These are phyloP conservation scores for Nasonia longicornis DNA, from an alignment of 1,140 invertebrate genomes.

Conservation along the genomic window DNA sequence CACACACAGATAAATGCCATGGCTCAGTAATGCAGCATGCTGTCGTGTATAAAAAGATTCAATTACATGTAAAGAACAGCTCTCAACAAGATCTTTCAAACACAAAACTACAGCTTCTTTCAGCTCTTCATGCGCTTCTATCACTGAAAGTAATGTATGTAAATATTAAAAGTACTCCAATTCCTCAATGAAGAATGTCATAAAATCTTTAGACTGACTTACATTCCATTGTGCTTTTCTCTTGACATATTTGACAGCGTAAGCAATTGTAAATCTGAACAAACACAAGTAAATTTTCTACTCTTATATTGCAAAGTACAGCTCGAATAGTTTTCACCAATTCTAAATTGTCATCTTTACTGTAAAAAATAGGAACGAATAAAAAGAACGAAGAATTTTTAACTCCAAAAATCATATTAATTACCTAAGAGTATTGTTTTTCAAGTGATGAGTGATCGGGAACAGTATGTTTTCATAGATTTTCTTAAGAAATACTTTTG, in stretches of 20 bases:
- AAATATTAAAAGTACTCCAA: constrained; percentile 40
- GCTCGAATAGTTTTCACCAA: constrained; percentile 64
- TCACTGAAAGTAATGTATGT: constrained; percentile 57
- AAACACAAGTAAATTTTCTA: constrained; percentile 67
- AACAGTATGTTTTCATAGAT: constrained; percentile 69
- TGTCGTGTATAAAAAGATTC: constrained; percentile 68
- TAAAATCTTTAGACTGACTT: constrained; percentile 49
- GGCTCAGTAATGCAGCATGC: constrained; percentile 70
- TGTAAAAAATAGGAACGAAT: constrained; percentile 52
- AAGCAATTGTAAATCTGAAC: constrained; percentile 67
- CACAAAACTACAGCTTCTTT: constrained; percentile 71
- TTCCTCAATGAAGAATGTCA: constrained; percentile 21
- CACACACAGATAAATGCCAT: constrained; percentile 72
- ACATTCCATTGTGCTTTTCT: constrained; percentile 67
- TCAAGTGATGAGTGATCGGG: constrained; percentile 68
- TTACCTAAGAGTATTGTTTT: constrained; percentile 65
- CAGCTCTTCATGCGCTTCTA: constrained; percentile 71
- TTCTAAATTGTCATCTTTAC: constrained; percentile 65
- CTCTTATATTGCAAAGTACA: constrained; percentile 63
- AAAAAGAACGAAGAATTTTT: constrained; percentile 11
- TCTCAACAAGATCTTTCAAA: constrained; percentile 68
- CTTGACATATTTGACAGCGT: constrained; percentile 68
- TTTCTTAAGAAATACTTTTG: constrained; percentile 65
- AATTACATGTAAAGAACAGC: constrained; percentile 65
- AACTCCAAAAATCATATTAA: neutral